phyloP scores from a whole-genome alignment of 2,113 vertebrate species.

The Hypomesus transpacificus region DNA sequence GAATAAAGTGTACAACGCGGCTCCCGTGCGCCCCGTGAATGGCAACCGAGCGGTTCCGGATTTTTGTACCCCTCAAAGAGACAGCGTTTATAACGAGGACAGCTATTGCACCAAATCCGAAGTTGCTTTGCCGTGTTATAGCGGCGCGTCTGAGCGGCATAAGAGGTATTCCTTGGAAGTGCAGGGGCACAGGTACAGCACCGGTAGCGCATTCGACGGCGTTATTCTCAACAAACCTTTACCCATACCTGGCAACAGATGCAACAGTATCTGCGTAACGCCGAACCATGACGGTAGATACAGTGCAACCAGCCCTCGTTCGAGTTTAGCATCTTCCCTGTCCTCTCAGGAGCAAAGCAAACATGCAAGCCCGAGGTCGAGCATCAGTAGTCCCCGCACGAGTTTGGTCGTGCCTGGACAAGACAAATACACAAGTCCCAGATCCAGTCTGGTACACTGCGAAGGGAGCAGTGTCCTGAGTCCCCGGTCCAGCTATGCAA shows the following conservation, averaged over 20 bases:
- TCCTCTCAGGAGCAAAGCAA: slow-evolving; percentile 77
- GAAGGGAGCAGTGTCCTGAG: slow-evolving; percentile 76
- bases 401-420: slow-evolving; percentile 75
- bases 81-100: slow-evolving; percentile 66
- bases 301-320: slow-evolving; percentile 71
- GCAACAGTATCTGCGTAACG: slow-evolving; percentile 69
- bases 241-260: slow-evolving; percentile 65
- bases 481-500: slow-evolving; percentile 85
- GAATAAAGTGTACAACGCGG: slow-evolving; percentile 73
- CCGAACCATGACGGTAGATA: slow-evolving; percentile 68
- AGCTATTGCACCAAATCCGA: slow-evolving; percentile 79
- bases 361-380: slow-evolving; percentile 79
- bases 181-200: slow-evolving; percentile 75
- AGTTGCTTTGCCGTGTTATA: slow-evolving; percentile 83
- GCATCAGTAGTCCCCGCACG: slow-evolving; percentile 76
- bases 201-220: slow-evolving; percentile 70
- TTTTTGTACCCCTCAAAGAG: slow-evolving; percentile 66
- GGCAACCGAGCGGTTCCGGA: slow-evolving; percentile 69
- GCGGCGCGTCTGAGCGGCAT: slow-evolving; percentile 74
- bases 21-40: slow-evolving; percentile 67
- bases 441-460: slow-evolving; percentile 76
- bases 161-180: slow-evolving; percentile 79
- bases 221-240: slow-evolving; percentile 67
- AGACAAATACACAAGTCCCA: slow-evolving; percentile 78
- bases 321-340: slow-evolving; percentile 72